Percentiles rank a stretch among this genome's conserved stretches.
Conservation (phyloP, 2,113 vertebrate genomes). For the Aldabrachelys gigantea region DNA sequence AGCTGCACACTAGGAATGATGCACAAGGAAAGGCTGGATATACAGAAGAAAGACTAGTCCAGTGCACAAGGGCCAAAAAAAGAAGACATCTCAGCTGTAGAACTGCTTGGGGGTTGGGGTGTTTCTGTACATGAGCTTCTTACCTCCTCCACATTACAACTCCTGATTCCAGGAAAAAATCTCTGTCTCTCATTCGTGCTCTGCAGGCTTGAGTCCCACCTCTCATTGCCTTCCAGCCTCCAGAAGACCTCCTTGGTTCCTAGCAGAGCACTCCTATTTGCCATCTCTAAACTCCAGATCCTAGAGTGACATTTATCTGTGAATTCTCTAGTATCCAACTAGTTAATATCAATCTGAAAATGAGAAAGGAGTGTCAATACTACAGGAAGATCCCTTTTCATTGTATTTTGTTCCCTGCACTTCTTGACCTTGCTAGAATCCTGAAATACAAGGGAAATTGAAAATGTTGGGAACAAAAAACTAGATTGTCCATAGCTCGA, state of each 20-base stretch:
- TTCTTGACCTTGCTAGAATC: neutral
- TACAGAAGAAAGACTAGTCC: neutral
- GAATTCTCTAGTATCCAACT: neutral
- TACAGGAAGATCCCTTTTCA: neutral
- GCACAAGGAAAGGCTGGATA: neutral
- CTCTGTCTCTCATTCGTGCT: neutral
- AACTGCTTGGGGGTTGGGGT: neutral
- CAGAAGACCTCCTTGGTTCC: neutral
- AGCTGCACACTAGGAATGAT: neutral
- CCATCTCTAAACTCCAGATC: neutral
- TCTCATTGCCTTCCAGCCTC: neutral
- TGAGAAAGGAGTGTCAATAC: neutral
- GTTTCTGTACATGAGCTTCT: neutral
- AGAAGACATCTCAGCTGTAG: neutral
- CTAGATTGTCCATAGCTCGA: neutral
- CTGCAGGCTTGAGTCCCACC: neutral
- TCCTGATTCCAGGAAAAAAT: neutral
- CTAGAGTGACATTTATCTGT: neutral
- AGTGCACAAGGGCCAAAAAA: neutral
- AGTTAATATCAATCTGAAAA: neutral
- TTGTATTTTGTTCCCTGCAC: neutral
- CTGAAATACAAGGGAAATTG: neutral
- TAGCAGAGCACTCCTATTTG: neutral
- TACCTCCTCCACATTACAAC: neutral
- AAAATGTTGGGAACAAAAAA: neutral